A percentile compares a stretch with the other conserved stretches of the same genome.
Conservation (phyloP, 2,888 invertebrate species). For the Chymomyza caudatula region DNA sequence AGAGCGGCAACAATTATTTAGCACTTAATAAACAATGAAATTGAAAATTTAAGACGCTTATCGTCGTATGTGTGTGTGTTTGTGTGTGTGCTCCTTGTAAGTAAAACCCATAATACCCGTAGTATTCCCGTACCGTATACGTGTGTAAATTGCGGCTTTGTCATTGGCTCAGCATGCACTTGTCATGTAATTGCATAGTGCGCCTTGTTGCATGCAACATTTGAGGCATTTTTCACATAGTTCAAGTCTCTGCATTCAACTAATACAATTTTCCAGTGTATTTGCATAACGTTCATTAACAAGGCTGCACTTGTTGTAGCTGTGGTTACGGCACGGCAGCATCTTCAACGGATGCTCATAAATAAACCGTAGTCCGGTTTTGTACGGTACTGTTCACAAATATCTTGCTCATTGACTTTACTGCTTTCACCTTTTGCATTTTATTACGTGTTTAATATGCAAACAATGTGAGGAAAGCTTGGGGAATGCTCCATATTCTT, state of each 20-base stretch:
- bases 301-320: slow-evolving; percentile 10
- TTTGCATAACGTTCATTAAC: slow-evolving; percentile 40
- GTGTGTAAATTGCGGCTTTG: neutral
- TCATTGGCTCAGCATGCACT: neutral
- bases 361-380: neutral
- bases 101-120: neutral
- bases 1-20: slow-evolving; percentile 41
- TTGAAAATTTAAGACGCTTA: slow-evolving; percentile 67
- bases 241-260: neutral
- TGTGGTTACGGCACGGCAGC: slow-evolving; percentile 12
- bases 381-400: slow-evolving; percentile 21
- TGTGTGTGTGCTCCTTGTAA: neutral
- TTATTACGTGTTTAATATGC: slow-evolving; percentile 69
- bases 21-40: slow-evolving; percentile 71
- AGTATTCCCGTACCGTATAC: neutral
- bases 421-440: slow-evolving; percentile 59
- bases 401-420: slow-evolving; percentile 63
- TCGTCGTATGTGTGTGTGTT: slow-evolving; percentile 33
- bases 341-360: slow-evolving; percentile 21
- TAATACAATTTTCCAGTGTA: slow-evolving; percentile 13
- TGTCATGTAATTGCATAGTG: slow-evolving; percentile 58
- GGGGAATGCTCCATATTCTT: slow-evolving; percentile 11
- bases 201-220: slow-evolving; percentile 32
- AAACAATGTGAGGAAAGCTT: slow-evolving; percentile 62
- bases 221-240: slow-evolving; percentile 32